Base-by-base conservation (phyloP, 2,113 vertebrate species). In the Aphyosemion australe region DNA sequence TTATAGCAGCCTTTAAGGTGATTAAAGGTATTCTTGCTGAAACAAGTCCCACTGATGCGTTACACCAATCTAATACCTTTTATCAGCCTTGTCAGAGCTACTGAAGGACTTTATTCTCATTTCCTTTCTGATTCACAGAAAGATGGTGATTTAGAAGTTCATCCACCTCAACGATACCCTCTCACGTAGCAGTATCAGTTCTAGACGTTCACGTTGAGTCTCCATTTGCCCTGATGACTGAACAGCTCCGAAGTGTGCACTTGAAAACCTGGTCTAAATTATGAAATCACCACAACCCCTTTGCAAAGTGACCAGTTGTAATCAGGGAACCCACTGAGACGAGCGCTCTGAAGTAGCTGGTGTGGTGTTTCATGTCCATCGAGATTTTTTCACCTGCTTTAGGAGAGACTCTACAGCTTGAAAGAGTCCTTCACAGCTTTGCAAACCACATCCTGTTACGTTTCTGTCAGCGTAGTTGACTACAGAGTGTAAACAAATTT, bases 201-300 rank as follows among this genome's bases (percentile, higher is more conserved):
- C 15, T 21, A 66, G 58, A 64, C 42, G 47, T 55, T 74, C 11
- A 55, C 60, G 34, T 54, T 47, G 11, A 74, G 48, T 46, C 65
- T 45, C 71, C 79, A 80, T 63, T 65, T 54, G 69, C 41, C 57
- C 61, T 57, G 65, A 74, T 58, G 56, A 74, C 72, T 63, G 61
- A 69, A 57, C 61, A 59, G 69, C 61, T 58, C 70, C 41, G 18
- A 75, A 67, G 68, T 63, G 34, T 55, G 42, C 71, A 47, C 74
- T 83, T 49, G 47, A 67, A 76, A 72, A 14, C 59, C 42, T 49
- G 59, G 49, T 41, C 53, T 70, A 67, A 78, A 87, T 72, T 51
- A 59, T 62, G 21, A 76, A 83, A 75, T 77, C 66, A 65, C 64
- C 51, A 68, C 21, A 74, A 41, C 60, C 34, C 53, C 74, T 77